Evolutionary conservation across 2,113 vertebrate genomes (phyloP).

Genomic region (Paradisaea rubra): DNA sequence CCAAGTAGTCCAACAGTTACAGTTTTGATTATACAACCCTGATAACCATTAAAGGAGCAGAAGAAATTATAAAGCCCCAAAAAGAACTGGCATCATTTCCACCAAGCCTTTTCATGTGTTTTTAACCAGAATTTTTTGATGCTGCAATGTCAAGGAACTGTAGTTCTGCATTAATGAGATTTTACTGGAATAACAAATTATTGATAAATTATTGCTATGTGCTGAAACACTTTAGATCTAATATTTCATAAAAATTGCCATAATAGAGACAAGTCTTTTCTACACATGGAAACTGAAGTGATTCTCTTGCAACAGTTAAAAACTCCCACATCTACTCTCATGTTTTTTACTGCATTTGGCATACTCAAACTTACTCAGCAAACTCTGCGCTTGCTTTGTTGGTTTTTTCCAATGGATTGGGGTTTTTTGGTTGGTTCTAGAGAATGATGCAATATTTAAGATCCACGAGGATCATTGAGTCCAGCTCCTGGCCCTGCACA

Average conservation of each 20-base stretch:
- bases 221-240: not conserved
- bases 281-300: not conserved
- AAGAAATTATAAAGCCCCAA: not conserved
- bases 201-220: not conserved
- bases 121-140: not conserved
- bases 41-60: not conserved
- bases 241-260: not conserved
- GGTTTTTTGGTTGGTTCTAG: not conserved
- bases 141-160: not conserved
- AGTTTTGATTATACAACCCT: not conserved
- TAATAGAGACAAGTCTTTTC: not conserved
- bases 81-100: not conserved
- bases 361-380: not conserved
- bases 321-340: not conserved
- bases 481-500: not conserved
- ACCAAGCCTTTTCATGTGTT: not conserved
- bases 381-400: not conserved
- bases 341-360: not conserved
- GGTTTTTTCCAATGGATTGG: not conserved
- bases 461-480: fast-evolving
- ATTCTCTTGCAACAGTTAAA: not conserved
- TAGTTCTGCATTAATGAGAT: not conserved
- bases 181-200: not conserved
- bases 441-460: not conserved
- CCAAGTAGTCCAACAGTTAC: not conserved